These are phyloP conservation scores for Bombus haemorrhoidalis DNA, from an alignment of 1,140 invertebrate genomes.

Conservation along the genomic window DNA sequence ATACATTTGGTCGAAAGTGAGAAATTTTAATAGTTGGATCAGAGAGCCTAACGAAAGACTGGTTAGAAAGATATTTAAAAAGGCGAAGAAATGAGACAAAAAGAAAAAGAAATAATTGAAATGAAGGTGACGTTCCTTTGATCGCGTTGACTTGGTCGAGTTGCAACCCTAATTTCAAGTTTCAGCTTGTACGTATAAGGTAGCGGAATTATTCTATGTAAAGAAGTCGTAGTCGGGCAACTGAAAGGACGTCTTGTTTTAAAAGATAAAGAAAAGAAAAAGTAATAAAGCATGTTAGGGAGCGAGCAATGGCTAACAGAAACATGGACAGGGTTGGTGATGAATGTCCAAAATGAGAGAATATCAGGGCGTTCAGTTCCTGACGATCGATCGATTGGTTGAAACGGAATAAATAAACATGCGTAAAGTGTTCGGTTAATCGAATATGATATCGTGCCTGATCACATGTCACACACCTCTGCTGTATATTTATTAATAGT, in stretches of 20 bases:
- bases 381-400: constrained; percentile 32
- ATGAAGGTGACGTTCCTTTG: constrained; percentile 64
- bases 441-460: constrained; percentile 40
- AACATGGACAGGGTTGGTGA: constrained; percentile 1
- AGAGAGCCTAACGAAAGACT: constrained; percentile 59
- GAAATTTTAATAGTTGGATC: constrained; percentile 46
- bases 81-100: constrained; percentile 29
- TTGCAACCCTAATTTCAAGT: constrained; percentile 25
- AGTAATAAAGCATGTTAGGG: neutral
- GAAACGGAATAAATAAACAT: constrained; percentile 1
- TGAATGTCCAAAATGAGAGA: neutral
- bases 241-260: neutral
- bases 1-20: neutral
- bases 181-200: constrained; percentile 9
- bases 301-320: constrained; percentile 7
- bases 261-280: neutral
- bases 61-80: constrained; percentile 48
- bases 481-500: constrained; percentile 66
- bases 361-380: neutral
- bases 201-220: neutral
- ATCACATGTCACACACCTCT: constrained; percentile 41
- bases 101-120: constrained; percentile 22
- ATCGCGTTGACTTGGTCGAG: constrained; percentile 54
- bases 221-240: neutral
- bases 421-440: constrained; percentile 54